phyloP scores from a whole-genome alignment of 2,888 invertebrate species.

The Ligdia adustata region DNA sequence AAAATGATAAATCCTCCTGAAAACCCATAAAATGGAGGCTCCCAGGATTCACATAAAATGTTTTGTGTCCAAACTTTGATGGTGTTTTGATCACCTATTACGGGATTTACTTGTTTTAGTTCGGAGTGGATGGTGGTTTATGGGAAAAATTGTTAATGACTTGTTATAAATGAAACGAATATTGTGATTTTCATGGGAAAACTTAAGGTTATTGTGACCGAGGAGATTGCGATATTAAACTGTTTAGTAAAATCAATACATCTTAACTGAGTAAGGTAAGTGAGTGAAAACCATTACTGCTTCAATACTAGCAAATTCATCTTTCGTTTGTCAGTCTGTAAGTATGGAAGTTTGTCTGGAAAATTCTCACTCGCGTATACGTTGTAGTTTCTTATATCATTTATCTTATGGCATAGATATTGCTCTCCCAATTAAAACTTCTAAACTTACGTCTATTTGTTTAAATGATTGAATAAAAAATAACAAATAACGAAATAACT shows the following conservation, averaged over 20 bases:
- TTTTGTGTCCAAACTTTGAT: constrained; percentile 56
- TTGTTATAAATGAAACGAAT: constrained; percentile 5
- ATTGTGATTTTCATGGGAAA: constrained; percentile 12
- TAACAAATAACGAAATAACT: too few species aligned
- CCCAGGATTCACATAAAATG: constrained; percentile 52
- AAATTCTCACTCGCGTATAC: too few species aligned
- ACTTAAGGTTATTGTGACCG: background rate
- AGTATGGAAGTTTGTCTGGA: too few species aligned
- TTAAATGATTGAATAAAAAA: too few species aligned
- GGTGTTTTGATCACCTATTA: constrained; percentile 53
- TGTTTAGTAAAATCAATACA: background rate
- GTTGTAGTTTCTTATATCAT: too few species aligned
- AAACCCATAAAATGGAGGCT: constrained; percentile 62
- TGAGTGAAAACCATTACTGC: too few species aligned
- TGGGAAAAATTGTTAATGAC: constrained; percentile 25
- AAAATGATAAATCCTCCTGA: constrained; percentile 70
- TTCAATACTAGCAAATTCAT: too few species aligned
- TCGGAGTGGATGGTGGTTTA: constrained; percentile 27
- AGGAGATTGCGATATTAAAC: background rate
- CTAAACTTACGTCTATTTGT: too few species aligned
- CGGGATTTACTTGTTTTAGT: constrained; percentile 47
- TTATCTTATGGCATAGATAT: too few species aligned
- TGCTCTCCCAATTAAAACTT: too few species aligned
- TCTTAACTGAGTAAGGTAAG: too few species aligned
- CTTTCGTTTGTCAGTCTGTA: too few species aligned